phyloP scores from a whole-genome alignment of 1,140 invertebrate genomes.

The Araneus ventricosus region DNA sequence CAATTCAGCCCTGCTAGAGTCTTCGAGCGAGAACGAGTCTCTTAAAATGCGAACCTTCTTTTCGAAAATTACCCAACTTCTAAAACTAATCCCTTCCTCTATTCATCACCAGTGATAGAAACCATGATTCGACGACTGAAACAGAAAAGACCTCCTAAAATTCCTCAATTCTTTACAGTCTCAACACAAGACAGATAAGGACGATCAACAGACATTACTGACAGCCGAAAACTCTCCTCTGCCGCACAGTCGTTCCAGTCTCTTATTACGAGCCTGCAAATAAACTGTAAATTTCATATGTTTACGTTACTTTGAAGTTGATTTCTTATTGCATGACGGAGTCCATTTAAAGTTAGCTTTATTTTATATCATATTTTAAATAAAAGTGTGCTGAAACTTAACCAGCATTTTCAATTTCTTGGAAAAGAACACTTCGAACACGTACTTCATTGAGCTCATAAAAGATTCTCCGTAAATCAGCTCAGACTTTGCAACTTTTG shows the following conservation, averaged over 20 bases:
- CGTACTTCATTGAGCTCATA: too few relatives aligned
- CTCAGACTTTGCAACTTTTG: too few relatives aligned
- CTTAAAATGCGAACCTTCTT: background rate
- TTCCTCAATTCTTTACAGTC: slow-evolving; percentile 3
- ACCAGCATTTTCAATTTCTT: too few relatives aligned
- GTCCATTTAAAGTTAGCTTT: too few relatives aligned
- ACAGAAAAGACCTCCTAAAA: background rate
- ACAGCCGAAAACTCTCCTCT: background rate
- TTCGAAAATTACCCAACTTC: background rate
- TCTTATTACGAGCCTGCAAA: slow-evolving; percentile 49
- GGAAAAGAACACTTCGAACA: too few relatives aligned
- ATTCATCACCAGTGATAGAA: background rate
- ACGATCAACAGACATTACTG: slow-evolving; percentile 9
- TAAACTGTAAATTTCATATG: too few relatives aligned
- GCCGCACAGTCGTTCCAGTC: slow-evolving; percentile 45
- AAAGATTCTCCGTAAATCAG: too few relatives aligned
- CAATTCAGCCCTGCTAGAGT: too few relatives aligned
- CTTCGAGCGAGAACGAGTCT: background rate
- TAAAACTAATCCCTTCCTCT: background rate
- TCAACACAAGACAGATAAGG: background rate
- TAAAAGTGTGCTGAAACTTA: too few relatives aligned
- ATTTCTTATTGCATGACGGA: too few relatives aligned
- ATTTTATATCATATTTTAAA: too few relatives aligned
- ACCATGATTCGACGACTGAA: background rate
- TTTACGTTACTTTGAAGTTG: too few relatives aligned